Conservation (phyloP, 2,797 vertebrate genomes). For the Pangasius mekongensis region DNA sequence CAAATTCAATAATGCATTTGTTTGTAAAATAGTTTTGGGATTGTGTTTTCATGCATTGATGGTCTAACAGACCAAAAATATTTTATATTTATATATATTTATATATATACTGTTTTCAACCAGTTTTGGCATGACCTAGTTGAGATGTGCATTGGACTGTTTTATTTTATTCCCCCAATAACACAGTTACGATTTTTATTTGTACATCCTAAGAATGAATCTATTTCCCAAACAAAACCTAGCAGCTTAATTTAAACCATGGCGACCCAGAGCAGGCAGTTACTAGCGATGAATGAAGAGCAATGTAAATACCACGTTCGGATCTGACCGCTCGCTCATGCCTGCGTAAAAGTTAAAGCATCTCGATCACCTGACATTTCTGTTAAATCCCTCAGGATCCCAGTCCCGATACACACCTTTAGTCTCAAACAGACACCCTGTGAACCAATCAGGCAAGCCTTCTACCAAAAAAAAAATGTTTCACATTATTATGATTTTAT, state of each 20-base stretch:
- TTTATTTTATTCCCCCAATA: neutral
- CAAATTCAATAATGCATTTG: neutral
- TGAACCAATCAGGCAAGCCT: too few relatives aligned
- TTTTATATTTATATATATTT: neutral
- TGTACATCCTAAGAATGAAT: too few relatives aligned
- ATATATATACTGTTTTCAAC: neutral
- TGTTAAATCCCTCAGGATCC: neutral
- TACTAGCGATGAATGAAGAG: neutral
- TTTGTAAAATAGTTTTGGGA: neutral
- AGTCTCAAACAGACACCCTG: neutral
- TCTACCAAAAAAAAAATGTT: too few relatives aligned
- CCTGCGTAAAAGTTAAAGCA: neutral
- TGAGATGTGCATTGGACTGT: neutral
- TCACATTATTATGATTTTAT: neutral
- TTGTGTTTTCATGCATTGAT: neutral
- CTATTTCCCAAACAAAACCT: neutral
- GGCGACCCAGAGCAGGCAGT: neutral
- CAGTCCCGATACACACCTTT: neutral
- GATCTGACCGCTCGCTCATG: too few relatives aligned
- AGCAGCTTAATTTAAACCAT: neutral
- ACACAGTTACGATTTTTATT: neutral
- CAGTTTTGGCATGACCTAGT: neutral
- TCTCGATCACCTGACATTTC: neutral
- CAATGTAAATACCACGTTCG: too few relatives aligned
- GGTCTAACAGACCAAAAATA: neutral